Evolutionary conservation across 2,888 invertebrate species (phyloP).

Genomic region (Cerceris ruficornis): DNA sequence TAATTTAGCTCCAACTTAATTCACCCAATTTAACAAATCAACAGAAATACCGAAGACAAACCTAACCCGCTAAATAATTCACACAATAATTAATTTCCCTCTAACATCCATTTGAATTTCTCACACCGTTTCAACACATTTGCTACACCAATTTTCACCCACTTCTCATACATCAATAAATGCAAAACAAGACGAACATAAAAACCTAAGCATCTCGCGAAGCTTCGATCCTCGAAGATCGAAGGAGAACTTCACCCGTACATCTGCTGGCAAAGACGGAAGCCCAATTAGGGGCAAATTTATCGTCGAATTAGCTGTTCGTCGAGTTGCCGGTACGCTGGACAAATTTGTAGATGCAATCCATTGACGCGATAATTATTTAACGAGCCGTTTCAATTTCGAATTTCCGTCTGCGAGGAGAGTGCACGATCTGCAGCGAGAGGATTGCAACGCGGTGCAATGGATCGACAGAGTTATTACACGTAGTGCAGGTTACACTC

Average conservation of each 20-base stretch:
- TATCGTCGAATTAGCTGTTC: constrained; percentile 35
- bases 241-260: neutral
- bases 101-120: no score
- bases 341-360: constrained; percentile 31
- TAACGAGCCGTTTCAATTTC: constrained; percentile 30
- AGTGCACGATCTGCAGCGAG: neutral
- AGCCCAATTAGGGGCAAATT: constrained; percentile 13
- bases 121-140: no score
- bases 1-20: no score
- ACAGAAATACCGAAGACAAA: no score
- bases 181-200: no score
- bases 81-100: no score
- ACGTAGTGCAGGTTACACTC: constrained; percentile 16
- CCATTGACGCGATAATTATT: constrained; percentile 30
- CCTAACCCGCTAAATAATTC: no score
- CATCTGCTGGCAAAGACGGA: neutral
- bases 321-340: constrained; percentile 2
- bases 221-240: neutral
- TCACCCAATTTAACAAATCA: no score
- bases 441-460: neutral
- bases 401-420: constrained; percentile 6
- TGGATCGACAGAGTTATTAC: constrained; percentile 32
- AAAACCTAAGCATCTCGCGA: neutral
- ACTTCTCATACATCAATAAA: no score
- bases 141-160: no score